Base-by-base conservation (phyloP, 2,797 vertebrate genomes). In the Poecile montanus region DNA sequence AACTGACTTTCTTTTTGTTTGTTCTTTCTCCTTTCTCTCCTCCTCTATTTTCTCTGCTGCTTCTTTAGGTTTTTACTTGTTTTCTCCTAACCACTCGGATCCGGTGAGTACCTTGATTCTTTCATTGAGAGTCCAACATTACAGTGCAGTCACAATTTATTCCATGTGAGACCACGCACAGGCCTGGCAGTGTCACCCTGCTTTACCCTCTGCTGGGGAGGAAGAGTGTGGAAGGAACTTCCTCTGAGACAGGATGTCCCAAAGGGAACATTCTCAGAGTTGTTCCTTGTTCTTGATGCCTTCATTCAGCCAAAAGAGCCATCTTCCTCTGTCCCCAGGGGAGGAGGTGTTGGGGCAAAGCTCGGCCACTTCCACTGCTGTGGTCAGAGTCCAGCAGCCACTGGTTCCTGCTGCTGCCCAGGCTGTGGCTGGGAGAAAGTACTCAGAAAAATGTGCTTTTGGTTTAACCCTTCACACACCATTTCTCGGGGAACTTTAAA, bases 41-140 rank as follows among this genome's bases (percentile, higher is more conserved):
- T 61, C 15, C 23, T 51, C 22, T 53, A 0, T 26, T 13, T 34
- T 75, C 76, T 73, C 57, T 89, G 58, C 75, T 65, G 21, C 56
- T 68, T 88, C 93, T 95, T 58, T 91, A 99, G 99, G 99, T 91
- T 99, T 99, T 98, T 99, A 99, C 97, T 98, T 99, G 93, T 99
- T 99, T 97, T 99, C 99, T 71, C 97, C 98, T 29, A 99, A 99
- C 96, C 95, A 98, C 48, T 97, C 98, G 6, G 99, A 99, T 95
- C 99, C 98, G 4, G 99, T 99, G 98, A 97, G 99, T 98, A 56
- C 63, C 11, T 51, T 8, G 15, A 30, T 62, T 61, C 13, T 70
- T 93, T 38, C 42, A 51, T 65, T 48, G 18, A 75, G 85, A 50
- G 10, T 21, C 32, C 51, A 38, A 2, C 13, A 0, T 67, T 27